Base-by-base conservation (phyloP, 2,113 vertebrate species). In the Sinocyclocheilus anshuiensis region DNA sequence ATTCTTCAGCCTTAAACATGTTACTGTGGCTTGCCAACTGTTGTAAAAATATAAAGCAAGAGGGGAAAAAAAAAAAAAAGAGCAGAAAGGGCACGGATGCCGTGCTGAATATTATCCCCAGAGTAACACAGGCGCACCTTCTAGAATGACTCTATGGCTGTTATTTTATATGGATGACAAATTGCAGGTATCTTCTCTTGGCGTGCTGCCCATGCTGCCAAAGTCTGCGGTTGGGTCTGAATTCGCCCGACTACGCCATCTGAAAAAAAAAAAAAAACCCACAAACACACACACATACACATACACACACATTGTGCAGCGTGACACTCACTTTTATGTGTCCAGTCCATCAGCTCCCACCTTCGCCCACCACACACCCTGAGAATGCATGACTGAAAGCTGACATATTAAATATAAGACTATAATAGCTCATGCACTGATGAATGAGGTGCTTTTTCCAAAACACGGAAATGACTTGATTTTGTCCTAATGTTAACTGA, bases 1-100 rank as follows among this genome's bases (percentile, higher is more conserved):
- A 95, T 96, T 95, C 95, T 89, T 93, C 87, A 87, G 92, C 92
- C 92, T 96, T 84, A 93, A 95, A 95, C n/a, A 93, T 91, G 93
- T 93, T 94, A 92, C 92, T 89, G 91, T 85, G 89, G 93, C 91
- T 92, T 95, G 95, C 95, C 96, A 97, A 93, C 92, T 94, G 91
- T 90, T 93, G 92, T 90, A 94, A 95, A 94, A 95, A 87, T 93
- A 88, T 87, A 81, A 84, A 91, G 89, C 71, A 78, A 65, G 65
- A 61, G 77, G 67, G 13, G 26, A 75, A 39, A 65, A 55, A 39
- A 39, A 36, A 36, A 39, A 39, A 7, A 39, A 72, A 82, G 53
- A 83, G 26, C 86, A 84, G 81, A 45, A 89, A 85, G 89, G 88
- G 89, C 86, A 83, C 57, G 45, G 89, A 89, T 88, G 86, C 5